Base-by-base conservation (phyloP, 2,888 invertebrate genomes). In the Odontocolon sp. region DNA sequence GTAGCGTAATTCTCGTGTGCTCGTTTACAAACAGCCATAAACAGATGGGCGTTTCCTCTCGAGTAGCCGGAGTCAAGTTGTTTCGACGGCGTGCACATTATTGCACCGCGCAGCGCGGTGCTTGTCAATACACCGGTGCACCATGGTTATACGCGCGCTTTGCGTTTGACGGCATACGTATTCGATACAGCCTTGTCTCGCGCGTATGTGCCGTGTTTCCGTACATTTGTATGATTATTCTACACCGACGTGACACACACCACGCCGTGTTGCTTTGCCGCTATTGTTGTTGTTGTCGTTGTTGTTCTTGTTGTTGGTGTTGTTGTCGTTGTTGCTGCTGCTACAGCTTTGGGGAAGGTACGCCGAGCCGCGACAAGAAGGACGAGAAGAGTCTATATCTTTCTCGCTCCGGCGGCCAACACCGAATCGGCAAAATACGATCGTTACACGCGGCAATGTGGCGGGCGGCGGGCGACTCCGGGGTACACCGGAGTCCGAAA, bases 401-500 rank as follows among this genome's bases (percentile, higher is more conserved):
- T 33, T 14, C 23, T 36, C n/a, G 18, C 14, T 26, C 11, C 18
- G 3, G 6, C 14, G 14, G 14, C 52, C 8, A 70, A 57, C 14
- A 36, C 26, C 50, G 16, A 33, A 21, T 38, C 28, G 33, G 33
- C 28, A 11, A 16, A 61, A 54, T 59, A 33, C 8, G 64, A 52
- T 23, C 45, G 14, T 47, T 52, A 70, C 23, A 33, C 28, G 26
- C 31, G 50, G 40, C 9, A 9, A 9, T 8, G n/a, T n/a, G 11
- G 9, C n/a, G 0, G n/a, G 42, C 42, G 26, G 56, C n/a, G 31
- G 38, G 57, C 11, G 56, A 21, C 38, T 18, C 38, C 26, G 9
- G 56, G 23, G 42, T 50, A 54, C n/a, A n/a, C 54, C 36, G 9
- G 28, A 42, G 36, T 45, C 56, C 52, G 14, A 66, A 70, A 47